phyloP scores from a whole-genome alignment of 2,888 invertebrate species.

The Agrochola lychnidis region DNA sequence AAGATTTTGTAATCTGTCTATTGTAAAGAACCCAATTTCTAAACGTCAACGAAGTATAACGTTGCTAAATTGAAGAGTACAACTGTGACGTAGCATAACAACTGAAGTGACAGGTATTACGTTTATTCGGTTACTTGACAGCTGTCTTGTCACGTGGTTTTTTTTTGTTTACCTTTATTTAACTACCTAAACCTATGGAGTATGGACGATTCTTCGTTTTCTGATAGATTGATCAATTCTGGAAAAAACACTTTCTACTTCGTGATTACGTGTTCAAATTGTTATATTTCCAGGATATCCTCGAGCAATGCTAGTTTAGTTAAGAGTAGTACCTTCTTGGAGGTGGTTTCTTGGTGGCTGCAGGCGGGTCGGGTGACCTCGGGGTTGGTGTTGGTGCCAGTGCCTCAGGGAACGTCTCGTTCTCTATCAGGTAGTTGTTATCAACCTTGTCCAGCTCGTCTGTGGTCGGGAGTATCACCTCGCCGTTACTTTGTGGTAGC shows the following conservation, averaged over 20 bases:
- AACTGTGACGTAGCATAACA: too few relatives aligned
- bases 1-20: too few relatives aligned
- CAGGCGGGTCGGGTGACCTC: constrained; percentile 77
- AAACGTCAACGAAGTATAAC: too few relatives aligned
- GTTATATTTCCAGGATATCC: background rate
- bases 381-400: constrained; percentile 83
- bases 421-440: constrained; percentile 80
- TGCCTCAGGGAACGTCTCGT: constrained; percentile 87
- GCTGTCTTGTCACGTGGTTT: too few relatives aligned
- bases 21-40: too few relatives aligned
- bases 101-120: too few relatives aligned
- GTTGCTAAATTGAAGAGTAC: too few relatives aligned
- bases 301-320: background rate
- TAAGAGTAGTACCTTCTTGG: constrained; percentile 66
- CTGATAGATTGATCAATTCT: background rate
- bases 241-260: background rate
- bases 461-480: constrained; percentile 65
- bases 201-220: background rate
- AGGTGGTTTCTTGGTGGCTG: constrained; percentile 69
- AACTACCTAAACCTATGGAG: too few relatives aligned
- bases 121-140: too few relatives aligned
- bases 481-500: constrained; percentile 79
- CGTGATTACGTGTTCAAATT: background rate
- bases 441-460: constrained; percentile 79
- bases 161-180: too few relatives aligned